Evolutionary conservation across 1,140 invertebrate species (phyloP), one percentile per base, ranked within the genome.

Genomic region (Aphelinus certus): DNA sequence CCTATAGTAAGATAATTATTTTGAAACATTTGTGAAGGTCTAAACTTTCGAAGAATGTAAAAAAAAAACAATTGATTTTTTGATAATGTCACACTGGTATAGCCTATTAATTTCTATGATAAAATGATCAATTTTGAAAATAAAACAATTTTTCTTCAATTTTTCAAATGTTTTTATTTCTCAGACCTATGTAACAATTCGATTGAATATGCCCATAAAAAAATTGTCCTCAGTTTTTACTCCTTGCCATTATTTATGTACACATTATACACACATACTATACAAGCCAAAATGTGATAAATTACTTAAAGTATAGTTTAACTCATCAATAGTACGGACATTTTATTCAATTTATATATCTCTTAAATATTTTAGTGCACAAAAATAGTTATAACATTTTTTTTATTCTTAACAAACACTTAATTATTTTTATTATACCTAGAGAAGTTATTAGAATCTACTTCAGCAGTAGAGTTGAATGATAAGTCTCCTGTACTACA

Each of bases 401-500:
- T 26, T 26, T 26, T 26, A 26, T 26, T 26, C 0, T 26, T 26
- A 26, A 71, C 42, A 65, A 51, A 55, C 7, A 3, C 53, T 57
- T 63, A 55, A 49, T 72, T 72, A 57, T 46, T 73, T 66, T 66
- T 47, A 47, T 49, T 7, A 65, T 48, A 47, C 3, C 53, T 65
- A 2, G 46, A 45, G 45, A 53, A 66, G 42, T 49, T 55, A 65
- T 69, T 80, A 62, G 81, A 77, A 53, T 85, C 77, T 7, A 80
- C 68, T 71, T 87, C 83, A 57, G 79, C 72, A 64, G 2, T 10
- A 43, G 83, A 77, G 63, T 80, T 83, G 56, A 82, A 82, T 49
- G 85, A 85, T 65, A 85, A 82, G 75, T 92, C 90, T 3, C 92
- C 92, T 3, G 92, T 93, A 70, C 90, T 92, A 83, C 93, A 94